Conservation (phyloP, 2,113 vertebrate species). For the Spea bombifrons region DNA sequence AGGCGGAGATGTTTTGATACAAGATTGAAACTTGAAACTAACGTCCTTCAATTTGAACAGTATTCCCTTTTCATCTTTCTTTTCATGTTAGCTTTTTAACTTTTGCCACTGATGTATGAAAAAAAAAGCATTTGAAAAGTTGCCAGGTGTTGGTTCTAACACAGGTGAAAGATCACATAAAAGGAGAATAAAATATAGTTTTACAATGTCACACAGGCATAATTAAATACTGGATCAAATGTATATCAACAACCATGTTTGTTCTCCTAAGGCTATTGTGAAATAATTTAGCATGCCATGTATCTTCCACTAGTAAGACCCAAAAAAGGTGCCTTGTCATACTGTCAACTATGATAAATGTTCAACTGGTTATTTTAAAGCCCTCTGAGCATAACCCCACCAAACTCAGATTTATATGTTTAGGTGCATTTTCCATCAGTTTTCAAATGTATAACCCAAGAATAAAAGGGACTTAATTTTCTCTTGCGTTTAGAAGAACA, state of each 20-base stretch:
- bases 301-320: conserved; percentile 48
- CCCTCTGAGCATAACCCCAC: background rate
- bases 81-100: conserved; percentile 82
- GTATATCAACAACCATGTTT: conserved; percentile 72
- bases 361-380: conserved; percentile 28
- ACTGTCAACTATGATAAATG: conserved; percentile 52
- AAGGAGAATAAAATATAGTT: conserved; percentile 64
- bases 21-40: conserved; percentile 78
- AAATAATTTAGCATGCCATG: conserved; percentile 60
- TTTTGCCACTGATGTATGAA: conserved; percentile 73
- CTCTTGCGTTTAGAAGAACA: no score
- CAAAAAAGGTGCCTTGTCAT: conserved; percentile 49
- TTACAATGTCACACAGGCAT: conserved; percentile 57
- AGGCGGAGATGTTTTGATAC: conserved; percentile 78
- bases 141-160: conserved; percentile 75
- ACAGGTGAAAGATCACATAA: conserved; percentile 75
- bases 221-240: conserved; percentile 67
- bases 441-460: no score
- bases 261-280: conserved; percentile 56
- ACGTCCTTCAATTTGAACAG: conserved; percentile 79
- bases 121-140: conserved; percentile 72
- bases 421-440: no score
- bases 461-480: no score
- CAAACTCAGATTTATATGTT: no score
- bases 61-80: conserved; percentile 79